Evolutionary conservation across 2,113 vertebrate genomes (phyloP).

Genomic region (Myiozetetes cayanensis): DNA sequence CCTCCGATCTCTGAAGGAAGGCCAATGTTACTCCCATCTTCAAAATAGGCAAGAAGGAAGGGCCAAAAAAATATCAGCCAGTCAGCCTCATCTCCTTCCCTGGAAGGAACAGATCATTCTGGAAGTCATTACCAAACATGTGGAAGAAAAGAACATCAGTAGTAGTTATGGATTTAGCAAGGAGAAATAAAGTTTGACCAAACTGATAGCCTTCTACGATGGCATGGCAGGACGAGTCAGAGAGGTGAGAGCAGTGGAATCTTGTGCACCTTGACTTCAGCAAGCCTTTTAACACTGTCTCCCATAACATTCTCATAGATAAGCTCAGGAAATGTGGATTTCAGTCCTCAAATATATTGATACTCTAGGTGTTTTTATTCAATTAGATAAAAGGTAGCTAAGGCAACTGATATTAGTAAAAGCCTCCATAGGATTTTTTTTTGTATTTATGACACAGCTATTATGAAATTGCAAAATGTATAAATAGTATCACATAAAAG

Average conservation of each 20-base stretch:
- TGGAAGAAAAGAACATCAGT: not conserved
- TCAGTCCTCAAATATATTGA: not conserved
- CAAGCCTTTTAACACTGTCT: not conserved
- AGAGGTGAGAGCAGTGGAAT: rapidly evolving
- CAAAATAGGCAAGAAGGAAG: not conserved
- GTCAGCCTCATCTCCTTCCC: not conserved
- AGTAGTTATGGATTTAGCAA: not conserved
- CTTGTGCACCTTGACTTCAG: not conserved
- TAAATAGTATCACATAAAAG: not conserved
- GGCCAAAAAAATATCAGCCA: not conserved
- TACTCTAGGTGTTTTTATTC: not conserved
- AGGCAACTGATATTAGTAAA: not conserved
- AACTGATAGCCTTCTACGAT: not conserved
- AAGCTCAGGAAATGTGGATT: not conserved
- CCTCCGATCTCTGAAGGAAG: not conserved
- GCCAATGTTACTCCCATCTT: not conserved
- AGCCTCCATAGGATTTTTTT: not conserved
- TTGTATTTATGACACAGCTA: not conserved
- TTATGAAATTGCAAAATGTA: not conserved
- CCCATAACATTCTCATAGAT: too few relatives aligned
- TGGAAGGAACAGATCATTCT: not conserved
- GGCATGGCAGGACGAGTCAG: too few relatives aligned
- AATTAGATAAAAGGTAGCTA: not conserved
- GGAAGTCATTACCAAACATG: not conserved
- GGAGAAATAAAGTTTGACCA: not conserved